These are phyloP conservation scores for Trinectes maculatus DNA, from an alignment of 2,113 vertebrate genomes.

Conservation along the genomic window DNA sequence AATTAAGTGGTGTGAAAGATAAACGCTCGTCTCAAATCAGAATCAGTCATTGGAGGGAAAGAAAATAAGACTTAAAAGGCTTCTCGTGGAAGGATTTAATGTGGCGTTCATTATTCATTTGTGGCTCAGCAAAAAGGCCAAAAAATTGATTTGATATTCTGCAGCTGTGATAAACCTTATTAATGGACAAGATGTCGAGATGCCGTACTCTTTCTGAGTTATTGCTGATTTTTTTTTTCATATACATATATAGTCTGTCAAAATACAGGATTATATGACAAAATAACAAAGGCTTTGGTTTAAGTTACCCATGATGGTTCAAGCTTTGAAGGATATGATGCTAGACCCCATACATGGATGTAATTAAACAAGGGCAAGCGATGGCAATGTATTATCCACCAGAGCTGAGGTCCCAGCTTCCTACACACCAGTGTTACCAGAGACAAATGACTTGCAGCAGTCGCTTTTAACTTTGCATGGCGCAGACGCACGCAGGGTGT, in stretches of 20 bases:
- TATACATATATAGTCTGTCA: slow-evolving; percentile 59
- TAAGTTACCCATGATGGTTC: slow-evolving; percentile 66
- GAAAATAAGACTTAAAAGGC: slow-evolving; percentile 34
- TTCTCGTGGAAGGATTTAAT: slow-evolving; percentile 26
- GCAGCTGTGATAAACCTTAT: slow-evolving; percentile 54
- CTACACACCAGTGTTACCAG: slow-evolving; percentile 55
- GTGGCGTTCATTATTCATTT: slow-evolving; percentile 58
- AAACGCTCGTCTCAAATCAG: slow-evolving; percentile 27
- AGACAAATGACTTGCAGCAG: slow-evolving; percentile 73
- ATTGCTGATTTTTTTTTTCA: slow-evolving; percentile 64
- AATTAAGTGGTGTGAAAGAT: slow-evolving; percentile 36
- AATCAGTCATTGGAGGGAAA: slow-evolving; percentile 15
- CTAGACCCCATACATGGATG: slow-evolving; percentile 69
- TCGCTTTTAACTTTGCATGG: slow-evolving; percentile 67
- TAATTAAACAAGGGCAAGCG: slow-evolving; percentile 75
- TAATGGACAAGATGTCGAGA: slow-evolving; percentile 65
- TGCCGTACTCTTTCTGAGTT: slow-evolving; percentile 59
- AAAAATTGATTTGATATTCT: slow-evolving; percentile 49
- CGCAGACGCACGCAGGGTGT: slow-evolving; percentile 46
- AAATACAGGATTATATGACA: slow-evolving; percentile 72
- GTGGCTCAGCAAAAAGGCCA: slow-evolving; percentile 31
- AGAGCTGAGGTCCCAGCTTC: slow-evolving; percentile 66
- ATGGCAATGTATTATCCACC: slow-evolving; percentile 67
- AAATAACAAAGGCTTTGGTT: slow-evolving; percentile 55
- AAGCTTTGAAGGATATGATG: slow-evolving; percentile 59